Evolutionary conservation across 1,140 invertebrate genomes (phyloP), one percentile per base, ranked within the genome.

Genomic region (Subanguina moxae): DNA sequence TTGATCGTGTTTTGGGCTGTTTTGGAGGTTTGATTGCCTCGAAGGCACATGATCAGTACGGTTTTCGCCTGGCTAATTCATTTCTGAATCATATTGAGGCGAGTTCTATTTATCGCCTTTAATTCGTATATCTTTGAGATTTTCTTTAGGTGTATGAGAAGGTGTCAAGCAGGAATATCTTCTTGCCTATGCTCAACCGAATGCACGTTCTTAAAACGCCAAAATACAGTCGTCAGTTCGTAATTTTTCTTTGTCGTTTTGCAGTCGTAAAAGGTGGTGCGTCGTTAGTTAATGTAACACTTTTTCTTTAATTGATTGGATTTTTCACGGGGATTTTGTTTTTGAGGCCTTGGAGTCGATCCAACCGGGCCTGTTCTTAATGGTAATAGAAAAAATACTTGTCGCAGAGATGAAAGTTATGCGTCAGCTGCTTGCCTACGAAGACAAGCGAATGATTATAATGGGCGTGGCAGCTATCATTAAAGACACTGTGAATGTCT

Each of bases 21-120:
- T 97, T 95, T 82, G 94, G 97, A 82, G 96, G 97, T 84, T 84
- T 97, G 68, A 92, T 96, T 73, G 90, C 92, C 1, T 95, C 92
- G 0, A 94, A 94, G 85, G 87, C 88, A 0, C 93, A 96, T 80
- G 94, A 97, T 84, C 92, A 96, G 76, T 92, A 97, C 85, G 94
- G 93, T 28, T 96, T 97, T 83, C 88, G 90, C 80, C 84, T 98
- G 0, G 73, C 74, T 15, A 68, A 63, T 65, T 56, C 56, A 17
- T 64, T 75, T 17, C 48, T 75, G 23, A 28, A 61, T n/a, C 64
- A 77, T 28, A 59, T 78, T 46, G 73, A 74, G n/a, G 74, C 57
- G 28, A 19, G 30, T 62, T 15, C 9, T 63, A 48, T 25, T 57
- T 17, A n/a, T n/a, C 3, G 32, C 32, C 3, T 38, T 38, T 38